Evolutionary conservation across 2,888 invertebrate genomes (phyloP).

Genomic region (Hipparchia sbordonii): DNA sequence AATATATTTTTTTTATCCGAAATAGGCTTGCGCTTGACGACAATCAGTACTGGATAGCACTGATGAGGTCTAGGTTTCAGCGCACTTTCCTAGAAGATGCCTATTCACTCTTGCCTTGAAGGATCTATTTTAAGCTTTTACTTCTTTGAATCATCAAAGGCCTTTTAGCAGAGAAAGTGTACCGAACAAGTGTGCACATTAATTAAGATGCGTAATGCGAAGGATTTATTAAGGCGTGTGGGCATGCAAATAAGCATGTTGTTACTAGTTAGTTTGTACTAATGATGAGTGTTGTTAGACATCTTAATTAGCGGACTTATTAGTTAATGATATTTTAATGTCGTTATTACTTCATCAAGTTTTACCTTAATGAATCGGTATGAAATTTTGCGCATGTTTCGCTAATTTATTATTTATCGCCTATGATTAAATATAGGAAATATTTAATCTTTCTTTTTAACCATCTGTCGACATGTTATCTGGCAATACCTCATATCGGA

Average conservation of each 20-base stretch:
- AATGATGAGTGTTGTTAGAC: conserved; percentile 26
- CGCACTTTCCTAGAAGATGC: too few species aligned
- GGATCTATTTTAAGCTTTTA: too few species aligned
- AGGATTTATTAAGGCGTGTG: conserved; percentile 22
- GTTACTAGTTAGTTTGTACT: conserved; percentile 9
- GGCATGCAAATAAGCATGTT: conserved; percentile 25
- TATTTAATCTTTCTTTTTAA: too few species aligned
- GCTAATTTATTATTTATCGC: not conserved
- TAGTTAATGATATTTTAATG: conserved; percentile 28
- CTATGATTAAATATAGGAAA: too few species aligned
- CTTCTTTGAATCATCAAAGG: not conserved
- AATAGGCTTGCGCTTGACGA: too few species aligned
- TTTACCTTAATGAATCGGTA: conserved; percentile 11
- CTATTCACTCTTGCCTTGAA: too few species aligned
- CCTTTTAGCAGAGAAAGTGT: conserved; percentile 5
- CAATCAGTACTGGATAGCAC: too few species aligned
- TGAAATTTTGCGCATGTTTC: not conserved
- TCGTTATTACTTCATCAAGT: conserved; percentile 32
- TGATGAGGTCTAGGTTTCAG: too few species aligned
- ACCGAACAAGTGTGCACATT: not conserved
- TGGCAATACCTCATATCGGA: too few species aligned
- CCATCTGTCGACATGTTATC: too few species aligned
- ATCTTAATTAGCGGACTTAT: conserved; percentile 29
- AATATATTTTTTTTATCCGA: too few species aligned
- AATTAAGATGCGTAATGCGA: conserved; percentile 17